Base-by-base conservation (phyloP, 2,797 vertebrate species). In the Calcarius lapponicus region DNA sequence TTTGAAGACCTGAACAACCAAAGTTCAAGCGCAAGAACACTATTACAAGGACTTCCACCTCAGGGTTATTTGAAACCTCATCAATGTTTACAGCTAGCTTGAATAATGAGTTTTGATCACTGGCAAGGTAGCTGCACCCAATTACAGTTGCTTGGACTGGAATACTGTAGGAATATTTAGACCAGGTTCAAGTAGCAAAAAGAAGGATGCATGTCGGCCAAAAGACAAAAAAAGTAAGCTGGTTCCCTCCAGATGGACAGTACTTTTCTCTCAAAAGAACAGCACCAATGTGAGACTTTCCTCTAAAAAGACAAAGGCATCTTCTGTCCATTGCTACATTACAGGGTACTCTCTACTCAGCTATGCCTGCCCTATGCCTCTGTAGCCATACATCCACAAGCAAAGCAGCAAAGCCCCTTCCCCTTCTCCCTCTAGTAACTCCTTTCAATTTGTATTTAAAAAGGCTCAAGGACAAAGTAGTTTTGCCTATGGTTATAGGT, bases 271-370 rank as follows among this genome's bases (percentile, higher is more conserved):
- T 82, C 40, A 65, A 21, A 72, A 81, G 26, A 48, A 32, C 6
- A 75, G 43, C 17, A 82, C 2, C 34, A 76, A 11, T 0, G 1
- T 66, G 13, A 66, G 40, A 62, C 8, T 51, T 72, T 4, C 11
- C 24, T 11, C 34, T 69, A 38, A 43, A 79, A 81, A 65, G 32
- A 47, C 13, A 50, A 18, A 45, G 31, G 10, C 17, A 81, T 47
- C 40, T 62, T 40, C 58, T 32, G 20, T 17, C 16, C 21, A 20
- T 32, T 65, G 29, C 36, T n/a, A 13, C 11, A 22, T 28, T 4
- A 0, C 15, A 70, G 18, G 8, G 5, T 26, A n/a, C 40, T 40
- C 25, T 36, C 34, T 42, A 15, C 22, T 29, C 26, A 70, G 0
- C 28, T 40, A 67, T 17, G 57, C 18, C 42, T 60, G 47, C 21